Conservation (phyloP, 1,140 invertebrate species). For the Stenopsyche tienmushanensis region DNA sequence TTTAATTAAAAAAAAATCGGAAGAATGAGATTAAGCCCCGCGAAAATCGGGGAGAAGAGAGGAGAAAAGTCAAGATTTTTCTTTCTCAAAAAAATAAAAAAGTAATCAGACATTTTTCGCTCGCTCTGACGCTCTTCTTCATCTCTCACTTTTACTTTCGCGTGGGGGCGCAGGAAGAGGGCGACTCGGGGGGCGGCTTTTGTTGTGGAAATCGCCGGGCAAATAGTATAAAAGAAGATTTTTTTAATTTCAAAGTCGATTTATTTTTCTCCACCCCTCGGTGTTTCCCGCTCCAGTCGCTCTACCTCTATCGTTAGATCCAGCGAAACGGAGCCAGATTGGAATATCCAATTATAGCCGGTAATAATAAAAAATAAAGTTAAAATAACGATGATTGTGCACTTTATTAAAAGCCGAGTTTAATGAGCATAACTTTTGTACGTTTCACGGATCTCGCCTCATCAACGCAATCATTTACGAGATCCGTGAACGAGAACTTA, state of each 20-base stretch:
- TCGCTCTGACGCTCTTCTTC: slow-evolving; percentile 29
- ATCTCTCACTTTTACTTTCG: not conserved
- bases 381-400: slow-evolving; percentile 17
- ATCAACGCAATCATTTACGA: not conserved
- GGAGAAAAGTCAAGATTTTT: slow-evolving; percentile 21
- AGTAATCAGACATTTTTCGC: slow-evolving; percentile 30
- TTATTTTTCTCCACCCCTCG: slow-evolving; percentile 27
- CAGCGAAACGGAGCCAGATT: slow-evolving; percentile 6
- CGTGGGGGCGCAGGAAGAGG: not conserved
- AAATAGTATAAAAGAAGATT: slow-evolving; percentile 35
- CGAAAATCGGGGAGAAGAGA: slow-evolving; percentile 1
- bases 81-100: slow-evolving; percentile 22
- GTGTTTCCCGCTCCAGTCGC: no score
- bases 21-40: slow-evolving; percentile 7
- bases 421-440: slow-evolving; percentile 17
- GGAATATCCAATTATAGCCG: slow-evolving; percentile 28
- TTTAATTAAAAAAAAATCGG: slow-evolving; percentile 39
- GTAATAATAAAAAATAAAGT: slow-evolving; percentile 12
- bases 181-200: slow-evolving; percentile 15
- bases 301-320: not conserved
- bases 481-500: not conserved
- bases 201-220: slow-evolving; percentile 31
- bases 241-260: slow-evolving; percentile 40
- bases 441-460: not conserved
- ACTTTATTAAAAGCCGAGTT: slow-evolving; percentile 19